Base-by-base conservation (phyloP, 1,140 invertebrate species). In the Trachymyrmex cornetzi region DNA sequence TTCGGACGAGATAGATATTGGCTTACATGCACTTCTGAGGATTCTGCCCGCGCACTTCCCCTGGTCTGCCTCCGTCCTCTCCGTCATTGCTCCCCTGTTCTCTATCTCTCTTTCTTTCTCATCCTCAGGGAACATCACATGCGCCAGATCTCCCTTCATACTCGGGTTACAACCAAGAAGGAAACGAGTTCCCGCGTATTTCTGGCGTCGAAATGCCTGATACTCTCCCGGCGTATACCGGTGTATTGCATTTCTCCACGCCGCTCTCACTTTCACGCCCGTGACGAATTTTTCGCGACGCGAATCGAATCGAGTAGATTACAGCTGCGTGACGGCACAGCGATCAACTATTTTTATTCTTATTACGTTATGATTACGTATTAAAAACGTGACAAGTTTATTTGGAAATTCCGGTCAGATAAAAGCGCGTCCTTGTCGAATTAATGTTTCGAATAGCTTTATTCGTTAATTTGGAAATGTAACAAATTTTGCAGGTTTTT, bases 1-100 rank as follows among this genome's bases (percentile, higher is more conserved):
- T 92, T 91, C 89, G 91, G 88, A 88, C 88, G 89, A 87, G 90
- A 93, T 90, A 87, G 87, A 90, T 93, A 92, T 92, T 90, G 88
- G 91, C 88, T 91, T 92, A 89, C 89, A 89, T 87, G 88, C 93
- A 89, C 89, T 90, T 91, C 81, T 88, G 80, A 88, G 90, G 88
- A 87, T 89, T 91, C 88, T 75, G 27, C 77, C 48, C 22, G 69
- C 50, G 9, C 50, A 3, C 6, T 53, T 71, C 44, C 48, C 48
- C 38, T 80, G n/a, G 11, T n/a, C 55, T 63, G 22, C 50, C 66
- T 5, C 27, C 22, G 59, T 71, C n/a, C 16, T 88, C 86, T 66
- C 77, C 66, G 19, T 79, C 86, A 67, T 82, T 82, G 77, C 74
- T 86, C 7, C 2, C 24, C 12, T 22, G 16, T 48, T 66, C 57